These are phyloP conservation scores for Plectus sambesii DNA, from an alignment of 1,140 invertebrate genomes.

Conservation along the genomic window DNA sequence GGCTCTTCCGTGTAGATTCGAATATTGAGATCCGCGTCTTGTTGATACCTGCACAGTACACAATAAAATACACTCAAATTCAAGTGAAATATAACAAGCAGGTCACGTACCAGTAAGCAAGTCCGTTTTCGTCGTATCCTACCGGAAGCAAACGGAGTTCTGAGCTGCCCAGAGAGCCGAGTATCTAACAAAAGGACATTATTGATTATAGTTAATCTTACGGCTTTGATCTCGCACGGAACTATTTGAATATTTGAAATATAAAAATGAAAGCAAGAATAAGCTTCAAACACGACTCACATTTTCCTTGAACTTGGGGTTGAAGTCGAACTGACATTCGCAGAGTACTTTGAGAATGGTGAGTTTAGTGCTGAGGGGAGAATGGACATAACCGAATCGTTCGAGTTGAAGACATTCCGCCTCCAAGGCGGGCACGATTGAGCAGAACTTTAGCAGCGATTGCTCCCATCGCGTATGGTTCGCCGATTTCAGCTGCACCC, in stretches of 20 bases:
- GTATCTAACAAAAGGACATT: constrained; percentile 22
- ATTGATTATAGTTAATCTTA: no score
- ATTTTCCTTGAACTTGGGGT: constrained; percentile 32
- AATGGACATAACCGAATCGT: constrained; percentile 17
- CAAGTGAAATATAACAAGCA: no score
- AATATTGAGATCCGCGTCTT: constrained; percentile 25
- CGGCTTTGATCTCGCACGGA: neutral
- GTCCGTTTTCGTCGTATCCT: constrained; percentile 21
- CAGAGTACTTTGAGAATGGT: constrained; percentile 27
- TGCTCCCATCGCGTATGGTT: constrained; percentile 64
- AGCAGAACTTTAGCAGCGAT: constrained; percentile 26
- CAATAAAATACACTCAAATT: no score
- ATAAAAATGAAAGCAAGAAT: constrained; percentile 8
- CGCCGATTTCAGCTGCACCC: constrained; percentile 26
- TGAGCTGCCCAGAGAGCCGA: constrained; percentile 20
- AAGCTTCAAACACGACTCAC: constrained; percentile 16
- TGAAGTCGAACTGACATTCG: constrained; percentile 30
- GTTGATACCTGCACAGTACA: no score
- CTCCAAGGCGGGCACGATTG: constrained; percentile 14
- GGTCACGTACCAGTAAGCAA: constrained; percentile 24
- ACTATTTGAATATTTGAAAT: constrained; percentile 57
- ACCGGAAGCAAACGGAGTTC: constrained; percentile 29
- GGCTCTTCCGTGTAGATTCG: constrained; percentile 29
- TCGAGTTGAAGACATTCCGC: constrained; percentile 21
- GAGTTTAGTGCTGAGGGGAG: constrained; percentile 23